phyloP scores from a whole-genome alignment of 1,140 invertebrate species.

The Drosophila quadrilineata region DNA sequence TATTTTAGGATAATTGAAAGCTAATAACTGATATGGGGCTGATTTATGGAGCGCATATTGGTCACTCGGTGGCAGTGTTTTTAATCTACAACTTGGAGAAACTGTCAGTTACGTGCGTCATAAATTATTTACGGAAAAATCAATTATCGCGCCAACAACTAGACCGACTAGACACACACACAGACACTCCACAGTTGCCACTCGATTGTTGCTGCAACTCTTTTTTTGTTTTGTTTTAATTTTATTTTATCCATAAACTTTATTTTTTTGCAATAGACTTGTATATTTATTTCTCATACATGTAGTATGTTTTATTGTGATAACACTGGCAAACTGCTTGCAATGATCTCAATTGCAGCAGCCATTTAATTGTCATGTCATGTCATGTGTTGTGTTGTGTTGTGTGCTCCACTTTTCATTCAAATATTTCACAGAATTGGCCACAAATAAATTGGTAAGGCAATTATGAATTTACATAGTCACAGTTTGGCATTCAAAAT shows the following conservation, averaged over 20 bases:
- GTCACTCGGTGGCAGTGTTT: conserved; percentile 62
- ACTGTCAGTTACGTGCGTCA: conserved; percentile 74
- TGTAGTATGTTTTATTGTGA: too few relatives aligned
- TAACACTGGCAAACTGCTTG: conserved; percentile 56
- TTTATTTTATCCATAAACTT: conserved; percentile 29
- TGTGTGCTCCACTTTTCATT: conserved; percentile 16
- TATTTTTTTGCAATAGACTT: conserved; percentile 45
- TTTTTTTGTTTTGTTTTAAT: conserved; percentile 58
- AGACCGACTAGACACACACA: conserved; percentile 36
- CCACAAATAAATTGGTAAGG: conserved; percentile 12
- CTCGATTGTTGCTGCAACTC: conserved; percentile 14
- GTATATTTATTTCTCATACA: conserved; percentile 35
- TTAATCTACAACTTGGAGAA: conserved; percentile 56
- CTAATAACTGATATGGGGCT: conserved; percentile 58
- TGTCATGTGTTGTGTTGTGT: not conserved
- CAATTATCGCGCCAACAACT: conserved; percentile 70
- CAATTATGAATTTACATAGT: conserved; percentile 36
- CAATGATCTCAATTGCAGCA: conserved; percentile 17
- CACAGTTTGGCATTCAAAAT: conserved; percentile 23
- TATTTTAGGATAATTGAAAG: conserved; percentile 54
- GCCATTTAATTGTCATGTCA: conserved; percentile 18
- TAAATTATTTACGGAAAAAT: conserved; percentile 79
- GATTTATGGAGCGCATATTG: conserved; percentile 64
- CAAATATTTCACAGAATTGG: conserved; percentile 7
- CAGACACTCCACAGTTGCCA: conserved; percentile 13